These are phyloP conservation scores for Cynopterus brachyotis DNA, from an alignment of 2,113 vertebrate species.

Conservation along the genomic window DNA sequence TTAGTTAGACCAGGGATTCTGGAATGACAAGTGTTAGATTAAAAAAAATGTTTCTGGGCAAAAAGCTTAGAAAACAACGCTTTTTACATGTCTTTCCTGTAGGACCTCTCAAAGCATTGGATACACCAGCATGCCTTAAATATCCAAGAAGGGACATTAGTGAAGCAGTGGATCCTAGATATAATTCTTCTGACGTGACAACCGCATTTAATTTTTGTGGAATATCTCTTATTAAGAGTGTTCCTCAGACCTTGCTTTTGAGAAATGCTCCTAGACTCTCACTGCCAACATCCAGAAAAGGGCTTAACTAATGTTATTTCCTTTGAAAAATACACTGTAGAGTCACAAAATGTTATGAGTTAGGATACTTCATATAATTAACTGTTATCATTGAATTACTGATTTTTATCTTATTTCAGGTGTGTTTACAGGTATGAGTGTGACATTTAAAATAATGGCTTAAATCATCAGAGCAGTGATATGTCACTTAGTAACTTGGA, in stretches of 20 bases:
- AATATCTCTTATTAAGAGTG: neutral
- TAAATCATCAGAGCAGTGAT: neutral
- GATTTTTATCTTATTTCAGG: neutral
- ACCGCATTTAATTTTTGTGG: slow-evolving; percentile 20
- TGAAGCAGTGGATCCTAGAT: neutral
- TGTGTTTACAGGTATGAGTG: neutral
- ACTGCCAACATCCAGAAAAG: neutral
- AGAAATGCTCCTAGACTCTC: neutral
- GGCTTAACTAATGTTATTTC: neutral
- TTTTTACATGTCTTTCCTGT: neutral
- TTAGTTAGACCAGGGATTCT: neutral
- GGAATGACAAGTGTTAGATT: neutral
- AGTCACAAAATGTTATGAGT: neutral
- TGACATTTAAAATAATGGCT: neutral
- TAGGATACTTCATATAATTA: neutral
- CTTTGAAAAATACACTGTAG: neutral
- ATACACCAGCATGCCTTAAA: neutral
- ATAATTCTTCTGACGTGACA: neutral
- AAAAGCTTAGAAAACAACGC: neutral
- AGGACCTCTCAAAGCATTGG: neutral
- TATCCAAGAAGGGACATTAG: neutral
- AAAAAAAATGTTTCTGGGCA: neutral
- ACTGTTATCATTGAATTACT: neutral
- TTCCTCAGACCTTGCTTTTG: neutral
- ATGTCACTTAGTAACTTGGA: neutral